Evolutionary conservation across 2,888 invertebrate genomes (phyloP), one percentile per base, ranked within the genome.

Genomic region (Criorhina ranunculi): DNA sequence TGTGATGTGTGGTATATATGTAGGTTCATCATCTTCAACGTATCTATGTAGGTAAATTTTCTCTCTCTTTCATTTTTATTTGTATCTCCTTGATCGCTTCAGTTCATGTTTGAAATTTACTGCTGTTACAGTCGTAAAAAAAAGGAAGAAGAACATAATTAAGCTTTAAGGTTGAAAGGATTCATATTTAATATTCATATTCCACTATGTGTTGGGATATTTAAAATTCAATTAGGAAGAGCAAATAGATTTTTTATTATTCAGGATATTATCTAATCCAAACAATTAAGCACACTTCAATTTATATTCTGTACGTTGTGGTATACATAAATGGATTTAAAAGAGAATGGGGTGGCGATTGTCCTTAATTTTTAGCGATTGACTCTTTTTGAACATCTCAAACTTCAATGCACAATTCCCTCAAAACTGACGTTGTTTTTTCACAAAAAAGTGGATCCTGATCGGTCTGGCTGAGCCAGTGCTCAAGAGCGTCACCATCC

Each of bases 201-300:
- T 29, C 24, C 9, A 12, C 51, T 40, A 37, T 53, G 35, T 11
- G 24, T 33, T 37, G 59, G 5, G 12, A 40, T 46, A 35, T 49
- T 82, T 55, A 78, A 78, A 69, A 75, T 75, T 85, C 75, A 85
- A 85, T 85, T 73, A 79, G 83, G 57, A 73, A 79, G 57, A 42
- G 69, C 69, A 79, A 85, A 79, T 69, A 85, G 69, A 75, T 69
- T 79, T 85, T 79, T 59, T 75, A 75, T 70, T 51, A 70, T 69
- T 78, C 80, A 44, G 79, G 85, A 75, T 79, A 59, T 69, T 53
- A 55, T 73, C 75, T 85, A 70, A 85, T 80, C 57, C 85, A 70
- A 75, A 66, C 79, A 85, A 75, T 79, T 69, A 69, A 79, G 46
- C 51, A 42, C n/a, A 78, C 64, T 62, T 46, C 31, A 29, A 24